A percentile compares a stretch with the other conserved stretches of the same genome.
Evolutionary conservation across 2,888 invertebrate species (phyloP).

Genomic region (Tromatobia lineatoria): DNA sequence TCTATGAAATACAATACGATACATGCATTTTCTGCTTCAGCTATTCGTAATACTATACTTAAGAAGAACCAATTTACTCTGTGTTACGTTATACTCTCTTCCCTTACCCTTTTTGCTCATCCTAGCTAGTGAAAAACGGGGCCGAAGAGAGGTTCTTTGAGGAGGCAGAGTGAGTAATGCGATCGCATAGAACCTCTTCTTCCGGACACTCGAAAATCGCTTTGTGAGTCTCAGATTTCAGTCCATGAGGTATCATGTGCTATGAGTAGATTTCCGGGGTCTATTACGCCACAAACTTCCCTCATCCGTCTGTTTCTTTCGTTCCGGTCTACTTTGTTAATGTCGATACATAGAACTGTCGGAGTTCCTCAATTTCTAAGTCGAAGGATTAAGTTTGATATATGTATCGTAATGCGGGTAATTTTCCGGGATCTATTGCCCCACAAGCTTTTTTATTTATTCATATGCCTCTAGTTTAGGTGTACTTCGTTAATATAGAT

Average conservation of each 20-base stretch:
- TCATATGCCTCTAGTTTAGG: too few relatives aligned
- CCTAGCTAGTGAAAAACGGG: conserved; percentile 27
- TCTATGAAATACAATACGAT: background rate
- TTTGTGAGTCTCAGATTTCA: conserved; percentile 4
- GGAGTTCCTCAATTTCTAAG: too few relatives aligned
- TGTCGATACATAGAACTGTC: too few relatives aligned
- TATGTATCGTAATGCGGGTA: too few relatives aligned
- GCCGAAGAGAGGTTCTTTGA: conserved; percentile 28
- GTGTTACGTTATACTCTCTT: conserved; percentile 59
- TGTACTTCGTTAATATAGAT: too few relatives aligned
- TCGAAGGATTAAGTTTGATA: too few relatives aligned
- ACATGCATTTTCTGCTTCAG: background rate
- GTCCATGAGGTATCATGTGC: background rate
- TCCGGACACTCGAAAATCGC: conserved; percentile 49
- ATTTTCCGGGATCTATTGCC: too few relatives aligned
- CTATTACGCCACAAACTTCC: background rate
- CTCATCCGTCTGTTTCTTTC: too few relatives aligned
- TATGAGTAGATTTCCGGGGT: background rate
- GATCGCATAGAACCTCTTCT: conserved; percentile 39
- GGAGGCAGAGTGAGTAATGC: conserved; percentile 43
- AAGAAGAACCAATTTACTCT: conserved; percentile 58
- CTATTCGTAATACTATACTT: conserved; percentile 45
- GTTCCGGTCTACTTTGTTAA: background rate
- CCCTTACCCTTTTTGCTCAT: background rate
- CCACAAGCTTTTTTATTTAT: too few relatives aligned